phyloP scores from a whole-genome alignment of 2,888 invertebrate genomes.

The Drosophila neonasuta region DNA sequence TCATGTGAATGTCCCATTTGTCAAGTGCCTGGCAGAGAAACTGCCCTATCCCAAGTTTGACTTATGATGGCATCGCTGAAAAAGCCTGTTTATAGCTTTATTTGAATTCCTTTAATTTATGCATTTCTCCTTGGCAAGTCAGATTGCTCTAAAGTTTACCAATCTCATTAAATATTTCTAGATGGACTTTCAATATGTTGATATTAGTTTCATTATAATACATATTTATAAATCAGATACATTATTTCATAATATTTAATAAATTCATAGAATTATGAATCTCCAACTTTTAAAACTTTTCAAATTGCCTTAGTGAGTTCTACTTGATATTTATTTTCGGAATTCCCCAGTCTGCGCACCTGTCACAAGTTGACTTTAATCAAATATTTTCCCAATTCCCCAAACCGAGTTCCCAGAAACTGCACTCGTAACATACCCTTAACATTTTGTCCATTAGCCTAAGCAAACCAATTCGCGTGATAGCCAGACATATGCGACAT shows the following conservation, averaged over 20 bases:
- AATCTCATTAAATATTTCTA: neutral
- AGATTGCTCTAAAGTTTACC: neutral
- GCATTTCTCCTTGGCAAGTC: neutral
- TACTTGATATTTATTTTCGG: neutral
- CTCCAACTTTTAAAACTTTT: no score
- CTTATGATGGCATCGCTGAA: neutral
- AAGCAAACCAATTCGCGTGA: constrained; percentile 40
- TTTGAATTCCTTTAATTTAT: neutral
- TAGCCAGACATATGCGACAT: constrained; percentile 2
- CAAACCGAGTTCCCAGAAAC: neutral
- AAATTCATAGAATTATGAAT: no score
- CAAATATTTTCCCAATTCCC: constrained; percentile 12
- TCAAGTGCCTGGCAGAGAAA: constrained; percentile 16
- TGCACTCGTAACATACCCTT: neutral
- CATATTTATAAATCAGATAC: neutral
- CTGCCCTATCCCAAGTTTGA: constrained; percentile 22
- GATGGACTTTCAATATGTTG: neutral
- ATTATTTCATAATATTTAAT: neutral
- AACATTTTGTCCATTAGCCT: constrained; percentile 30
- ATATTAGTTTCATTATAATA: neutral
- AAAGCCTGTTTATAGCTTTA: neutral
- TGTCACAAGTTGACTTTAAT: constrained; percentile 14
- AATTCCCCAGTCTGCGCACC: constrained; percentile 5
- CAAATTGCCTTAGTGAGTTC: no score
- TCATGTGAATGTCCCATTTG: constrained; percentile 21